Base-by-base conservation (phyloP, 2,797 vertebrate species). In the Nyctibius grandis region DNA sequence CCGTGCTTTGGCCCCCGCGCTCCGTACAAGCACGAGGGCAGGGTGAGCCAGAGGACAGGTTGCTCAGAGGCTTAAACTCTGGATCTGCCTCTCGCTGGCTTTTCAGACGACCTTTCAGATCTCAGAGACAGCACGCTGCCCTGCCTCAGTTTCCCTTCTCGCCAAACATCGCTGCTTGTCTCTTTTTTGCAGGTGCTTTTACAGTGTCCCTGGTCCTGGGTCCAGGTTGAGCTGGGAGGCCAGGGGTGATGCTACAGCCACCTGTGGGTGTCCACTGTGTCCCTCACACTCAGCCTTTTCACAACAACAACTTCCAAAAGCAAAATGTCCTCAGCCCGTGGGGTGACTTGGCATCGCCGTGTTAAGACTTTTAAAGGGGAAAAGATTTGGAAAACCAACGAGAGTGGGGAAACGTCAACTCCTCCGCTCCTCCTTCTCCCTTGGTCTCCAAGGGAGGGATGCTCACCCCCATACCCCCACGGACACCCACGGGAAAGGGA, bases 21-120 rank as follows among this genome's bases (percentile, higher is more conserved):
- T 75, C 93, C 1, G 45, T 45, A 64, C 89, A 36, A 89, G 95
- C 84, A 19, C 29, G 5, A 77, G 89, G 82, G 89, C 92, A 96
- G 93, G 92, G 96, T 95, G 93, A 96, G 95, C 95, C 95, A 95
- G 95, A 89, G 93, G 95, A 96, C 87, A 93, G 96, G 95, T 78
- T 91, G 82, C 88, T 96, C 89, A 48, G 48, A 92, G 85, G 87
- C 64, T 80, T 88, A 40, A 94, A 74, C 74, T 78, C 94, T 68
- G 86, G 53, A 83, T 63, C 91, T 60, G 50, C 83, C 95, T 93
- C 92, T 76, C 31, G 3, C 40, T 25, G 36, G 48, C 78, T 60
- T 64, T 89, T 38, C 80, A 60, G 40, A 73, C 5, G 54, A 89
- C 78, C 60, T 86, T 51, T 59, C 65, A 20, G 53, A 75, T 40